Percentiles rank a stretch among this genome's conserved stretches.
Evolutionary conservation across 1,140 invertebrate genomes (phyloP).

Genomic region (Drosophila subobscura): DNA sequence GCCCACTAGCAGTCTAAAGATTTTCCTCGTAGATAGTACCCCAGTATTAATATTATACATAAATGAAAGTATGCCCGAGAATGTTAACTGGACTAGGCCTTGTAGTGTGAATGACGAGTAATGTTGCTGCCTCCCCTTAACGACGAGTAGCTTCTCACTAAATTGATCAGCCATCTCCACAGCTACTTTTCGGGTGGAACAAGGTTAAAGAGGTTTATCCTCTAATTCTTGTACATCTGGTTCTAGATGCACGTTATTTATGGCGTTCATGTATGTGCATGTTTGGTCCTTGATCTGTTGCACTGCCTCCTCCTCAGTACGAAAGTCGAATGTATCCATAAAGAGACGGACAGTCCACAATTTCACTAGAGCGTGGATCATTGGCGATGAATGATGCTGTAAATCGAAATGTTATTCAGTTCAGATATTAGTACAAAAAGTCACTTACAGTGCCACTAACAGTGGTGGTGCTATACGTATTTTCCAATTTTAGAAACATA

Average conservation of each 20-base stretch:
- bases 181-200: too few species aligned
- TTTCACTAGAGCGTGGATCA: constrained; percentile 65
- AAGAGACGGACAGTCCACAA: constrained; percentile 68
- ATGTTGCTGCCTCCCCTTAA: too few species aligned
- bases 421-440: not conserved
- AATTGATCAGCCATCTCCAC: too few species aligned
- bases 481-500: too few species aligned
- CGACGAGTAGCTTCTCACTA: too few species aligned
- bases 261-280: constrained; percentile 41
- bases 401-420: not conserved
- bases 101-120: too few species aligned
- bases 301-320: constrained; percentile 27
- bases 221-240: constrained; percentile 16
- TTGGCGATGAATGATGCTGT: constrained; percentile 46
- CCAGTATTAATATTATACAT: too few species aligned
- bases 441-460: constrained; percentile 39
- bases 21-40: too few species aligned
- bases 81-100: too few species aligned
- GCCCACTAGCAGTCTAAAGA: too few species aligned
- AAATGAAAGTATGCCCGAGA: too few species aligned
- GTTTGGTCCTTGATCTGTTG: constrained; percentile 54
- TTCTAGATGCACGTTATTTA: constrained; percentile 45
- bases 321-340: constrained; percentile 62
- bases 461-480: constrained; percentile 17
- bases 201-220: too few species aligned